phyloP scores from a whole-genome alignment of 1,140 invertebrate species.

The Drosophila simulans region DNA sequence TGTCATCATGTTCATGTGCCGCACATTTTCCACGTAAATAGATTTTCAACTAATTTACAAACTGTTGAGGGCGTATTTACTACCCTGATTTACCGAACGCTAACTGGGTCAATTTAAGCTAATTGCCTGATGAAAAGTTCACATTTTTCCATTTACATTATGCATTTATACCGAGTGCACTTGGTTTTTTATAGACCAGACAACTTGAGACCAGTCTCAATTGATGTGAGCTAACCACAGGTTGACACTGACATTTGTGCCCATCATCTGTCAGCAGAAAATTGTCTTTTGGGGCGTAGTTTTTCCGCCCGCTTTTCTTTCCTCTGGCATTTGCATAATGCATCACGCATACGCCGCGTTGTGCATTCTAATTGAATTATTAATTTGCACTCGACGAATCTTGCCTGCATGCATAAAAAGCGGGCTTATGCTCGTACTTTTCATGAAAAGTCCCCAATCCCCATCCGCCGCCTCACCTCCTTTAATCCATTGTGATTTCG shows the following conservation, averaged over 20 bases:
- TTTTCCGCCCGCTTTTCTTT: constrained; percentile 3
- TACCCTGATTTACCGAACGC: constrained; percentile 28
- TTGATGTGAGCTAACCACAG: constrained; percentile 27
- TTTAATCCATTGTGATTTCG: constrained; percentile 46
- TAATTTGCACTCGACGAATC: constrained; percentile 63
- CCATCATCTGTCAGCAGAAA: constrained; percentile 32
- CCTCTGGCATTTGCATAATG: constrained; percentile 51
- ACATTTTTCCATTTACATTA: no score
- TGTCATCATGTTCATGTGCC: constrained; percentile 38
- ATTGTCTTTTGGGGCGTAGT: constrained; percentile 20
- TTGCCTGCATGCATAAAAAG: constrained; percentile 42
- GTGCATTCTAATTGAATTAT: constrained; percentile 76
- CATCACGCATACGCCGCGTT: constrained; percentile 65
- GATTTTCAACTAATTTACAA: constrained; percentile 67
- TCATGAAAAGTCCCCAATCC: neutral
- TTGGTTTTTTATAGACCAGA: constrained; percentile 6
- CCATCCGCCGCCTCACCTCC: neutral
- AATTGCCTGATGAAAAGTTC: constrained; percentile 20
- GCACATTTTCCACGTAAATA: constrained; percentile 64
- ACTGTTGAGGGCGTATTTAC: constrained; percentile 6
- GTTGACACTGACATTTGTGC: constrained; percentile 42
- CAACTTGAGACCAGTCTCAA: constrained; percentile 27
- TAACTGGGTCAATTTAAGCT: constrained; percentile 43
- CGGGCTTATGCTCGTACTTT: constrained; percentile 18
- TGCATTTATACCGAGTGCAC: constrained; percentile 2